Evolutionary conservation across 2,797 vertebrate species (phyloP).

Genomic region (Benthosema pterotum): DNA sequence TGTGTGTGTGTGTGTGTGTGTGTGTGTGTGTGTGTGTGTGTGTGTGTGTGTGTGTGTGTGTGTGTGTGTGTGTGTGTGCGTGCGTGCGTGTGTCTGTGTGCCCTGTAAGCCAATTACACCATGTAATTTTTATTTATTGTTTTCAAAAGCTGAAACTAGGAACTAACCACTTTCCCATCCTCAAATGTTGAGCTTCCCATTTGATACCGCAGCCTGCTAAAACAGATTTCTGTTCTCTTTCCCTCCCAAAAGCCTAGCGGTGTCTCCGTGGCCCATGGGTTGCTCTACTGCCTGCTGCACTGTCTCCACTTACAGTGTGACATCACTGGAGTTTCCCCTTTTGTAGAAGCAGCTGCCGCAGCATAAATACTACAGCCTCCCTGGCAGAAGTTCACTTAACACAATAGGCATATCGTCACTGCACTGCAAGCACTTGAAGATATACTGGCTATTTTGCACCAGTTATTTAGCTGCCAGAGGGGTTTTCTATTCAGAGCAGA

Average conservation of each 20-base stretch:
- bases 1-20: constrained; percentile 21
- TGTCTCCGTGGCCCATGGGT: constrained; percentile 25
- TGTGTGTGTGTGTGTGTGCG: not conserved
- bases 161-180: constrained; percentile 51
- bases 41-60: not conserved
- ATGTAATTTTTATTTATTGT: not conserved
- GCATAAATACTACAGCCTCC: constrained; percentile 69
- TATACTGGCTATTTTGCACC: not conserved
- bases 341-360: constrained; percentile 38
- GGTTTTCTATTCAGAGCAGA: not conserved
- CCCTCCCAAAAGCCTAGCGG: constrained; percentile 42
- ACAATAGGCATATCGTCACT: constrained; percentile 25
- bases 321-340: constrained; percentile 83
- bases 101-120: not conserved
- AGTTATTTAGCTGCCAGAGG: not conserved
- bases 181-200: constrained; percentile 39
- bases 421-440: constrained; percentile 5
- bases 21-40: constrained; percentile 5
- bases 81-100: not conserved
- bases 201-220: constrained; percentile 21
- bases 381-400: constrained; percentile 54
- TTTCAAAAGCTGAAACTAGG: constrained; percentile 5
- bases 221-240: constrained; percentile 63
- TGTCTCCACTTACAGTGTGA: constrained; percentile 68
- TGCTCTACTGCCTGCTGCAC: constrained; percentile 52